Evolutionary conservation across 2,797 vertebrate genomes (phyloP).

Genomic region (Buphagus erythrorhynchus): DNA sequence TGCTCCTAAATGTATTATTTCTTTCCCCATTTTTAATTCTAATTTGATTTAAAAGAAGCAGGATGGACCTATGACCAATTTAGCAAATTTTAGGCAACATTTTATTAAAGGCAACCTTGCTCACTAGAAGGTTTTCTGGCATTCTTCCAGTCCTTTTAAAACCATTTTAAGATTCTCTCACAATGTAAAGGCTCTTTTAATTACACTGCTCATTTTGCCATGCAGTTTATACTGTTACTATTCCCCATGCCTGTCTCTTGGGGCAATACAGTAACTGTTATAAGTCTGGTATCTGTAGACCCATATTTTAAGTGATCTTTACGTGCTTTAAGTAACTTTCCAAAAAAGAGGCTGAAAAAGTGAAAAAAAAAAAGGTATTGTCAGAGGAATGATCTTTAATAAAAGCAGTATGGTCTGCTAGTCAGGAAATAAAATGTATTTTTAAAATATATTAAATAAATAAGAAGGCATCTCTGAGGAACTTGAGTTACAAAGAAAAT

Average conservation of each 20-base stretch:
- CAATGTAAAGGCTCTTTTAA: background rate
- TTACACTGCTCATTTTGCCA: background rate
- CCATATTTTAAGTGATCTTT: background rate
- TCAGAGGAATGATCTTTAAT: conserved; percentile 33
- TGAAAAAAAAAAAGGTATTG: background rate
- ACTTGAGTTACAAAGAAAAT: background rate
- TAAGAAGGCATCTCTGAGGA: background rate
- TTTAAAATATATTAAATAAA: background rate
- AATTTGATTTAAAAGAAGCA: background rate
- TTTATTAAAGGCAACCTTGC: background rate
- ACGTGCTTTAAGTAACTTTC: background rate
- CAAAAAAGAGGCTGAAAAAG: background rate
- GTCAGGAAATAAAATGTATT: background rate
- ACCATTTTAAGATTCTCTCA: background rate
- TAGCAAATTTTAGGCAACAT: background rate
- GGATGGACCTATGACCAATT: background rate
- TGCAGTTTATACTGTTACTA: background rate
- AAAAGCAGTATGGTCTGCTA: background rate
- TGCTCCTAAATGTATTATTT: background rate
- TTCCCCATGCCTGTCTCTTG: background rate
- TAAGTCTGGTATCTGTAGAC: background rate
- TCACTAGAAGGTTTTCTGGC: conserved; percentile 9
- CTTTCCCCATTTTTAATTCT: background rate
- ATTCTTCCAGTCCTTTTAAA: background rate
- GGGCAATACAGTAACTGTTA: background rate